A percentile compares a stretch with the other conserved stretches of the same genome.
Evolutionary conservation across 2,113 vertebrate genomes (phyloP).

Genomic region (Rhea americana): DNA sequence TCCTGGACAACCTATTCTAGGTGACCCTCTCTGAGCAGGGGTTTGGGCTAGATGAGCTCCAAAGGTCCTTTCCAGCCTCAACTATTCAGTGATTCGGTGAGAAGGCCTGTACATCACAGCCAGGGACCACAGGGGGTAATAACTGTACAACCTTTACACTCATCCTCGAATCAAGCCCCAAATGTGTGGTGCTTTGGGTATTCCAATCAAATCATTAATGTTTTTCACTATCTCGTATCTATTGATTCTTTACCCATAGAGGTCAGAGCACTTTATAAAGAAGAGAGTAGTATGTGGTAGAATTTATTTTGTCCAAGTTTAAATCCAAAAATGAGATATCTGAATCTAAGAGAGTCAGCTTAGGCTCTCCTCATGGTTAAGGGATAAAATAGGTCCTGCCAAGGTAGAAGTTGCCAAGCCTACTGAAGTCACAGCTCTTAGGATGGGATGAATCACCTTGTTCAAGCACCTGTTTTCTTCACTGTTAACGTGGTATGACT

Average conservation of each 20-base stretch:
- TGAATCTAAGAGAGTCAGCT: neutral
- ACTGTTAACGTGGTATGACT: fast-evolving
- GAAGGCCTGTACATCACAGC: neutral
- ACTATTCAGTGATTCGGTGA: neutral
- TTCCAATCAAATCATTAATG: no score
- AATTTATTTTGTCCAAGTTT: neutral
- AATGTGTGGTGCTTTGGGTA: neutral
- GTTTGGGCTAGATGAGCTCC: neutral
- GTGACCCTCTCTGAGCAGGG: neutral
- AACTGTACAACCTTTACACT: neutral
- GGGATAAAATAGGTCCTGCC: neutral
- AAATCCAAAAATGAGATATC: neutral
- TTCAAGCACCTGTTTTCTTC: neutral
- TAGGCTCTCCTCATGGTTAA: neutral
- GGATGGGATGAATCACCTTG: fast-evolving
- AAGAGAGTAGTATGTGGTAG: neutral
- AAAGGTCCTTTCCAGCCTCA: neutral
- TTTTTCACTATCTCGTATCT: no score
- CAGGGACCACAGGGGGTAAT: neutral
- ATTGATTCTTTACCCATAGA: neutral
- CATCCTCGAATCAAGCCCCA: neutral
- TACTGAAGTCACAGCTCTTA: neutral
- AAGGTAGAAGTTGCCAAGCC: neutral
- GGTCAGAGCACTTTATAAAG: neutral
- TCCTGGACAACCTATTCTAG: neutral